Base-by-base conservation (phyloP, 2,797 vertebrate genomes). In the Carapus acus region DNA sequence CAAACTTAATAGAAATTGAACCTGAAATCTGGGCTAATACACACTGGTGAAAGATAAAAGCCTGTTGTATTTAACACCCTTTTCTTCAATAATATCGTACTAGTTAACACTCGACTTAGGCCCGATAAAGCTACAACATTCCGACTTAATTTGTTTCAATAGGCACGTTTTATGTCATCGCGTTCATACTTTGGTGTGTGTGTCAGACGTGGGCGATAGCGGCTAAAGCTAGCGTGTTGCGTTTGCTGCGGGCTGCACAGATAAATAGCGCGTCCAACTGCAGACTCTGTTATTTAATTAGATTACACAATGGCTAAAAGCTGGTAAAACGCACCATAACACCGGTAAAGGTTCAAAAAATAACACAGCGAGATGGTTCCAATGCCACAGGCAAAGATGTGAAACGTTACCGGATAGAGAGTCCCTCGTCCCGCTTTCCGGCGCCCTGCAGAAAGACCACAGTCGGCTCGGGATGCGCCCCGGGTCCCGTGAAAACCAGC, bases 371-470 rank as follows among this genome's bases (percentile, higher is more conserved):
- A 12, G 1, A 4, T 23, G 31, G 48, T 20, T 7, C 3, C 7
- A 19, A 6, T 27, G 14, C 2, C 14, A 36, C n/a, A 36, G 4
- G n/a, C n/a, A n/a, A n/a, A 36, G 34, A 7, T 4, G 12, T 2
- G 54, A 9, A 31, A 8, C 8, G 14, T 74, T 71, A 83, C 71
- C 65, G 20, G 8, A 27, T 23, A 37, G 1, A 13, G 41, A 44
- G 40, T 31, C 21, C 48, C 20, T 64, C 38, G 13, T 60, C 12
- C 18, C 58, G 72, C 62, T 78, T 67, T 36, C 78, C 69, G 62
- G 75, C 55, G 63, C 17, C 16, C 1, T 49, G 27, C 44, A 57
- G 17, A 48, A 1, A 29, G 18, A 73, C 33, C 62, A 24, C n/a
- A 46, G 31, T 46, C 24, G 4, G 24, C 2, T 55, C 56, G 12